phyloP scores from a whole-genome alignment of 2,888 invertebrate genomes.

The Nasonia oneida region DNA sequence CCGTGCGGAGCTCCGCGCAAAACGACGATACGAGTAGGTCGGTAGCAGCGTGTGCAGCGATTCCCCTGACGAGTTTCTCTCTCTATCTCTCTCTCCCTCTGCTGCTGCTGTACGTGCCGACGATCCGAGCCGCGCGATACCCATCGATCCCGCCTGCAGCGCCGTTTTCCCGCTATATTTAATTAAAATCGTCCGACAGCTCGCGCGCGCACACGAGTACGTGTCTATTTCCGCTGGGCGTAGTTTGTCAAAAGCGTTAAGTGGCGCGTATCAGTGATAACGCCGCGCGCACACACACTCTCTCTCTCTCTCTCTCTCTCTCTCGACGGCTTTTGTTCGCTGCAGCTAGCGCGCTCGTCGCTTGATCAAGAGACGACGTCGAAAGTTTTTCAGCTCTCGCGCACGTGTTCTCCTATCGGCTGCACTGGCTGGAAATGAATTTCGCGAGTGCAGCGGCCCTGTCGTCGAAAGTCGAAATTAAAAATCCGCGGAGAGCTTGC shows the following conservation, averaged over 20 bases:
- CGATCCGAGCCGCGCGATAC: neutral
- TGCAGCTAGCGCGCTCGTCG: neutral
- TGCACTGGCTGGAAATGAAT: slow-evolving; percentile 17
- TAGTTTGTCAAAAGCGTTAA: slow-evolving; percentile 57
- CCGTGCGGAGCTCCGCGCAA: neutral
- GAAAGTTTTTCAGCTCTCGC: slow-evolving; percentile 24
- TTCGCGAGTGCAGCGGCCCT: neutral
- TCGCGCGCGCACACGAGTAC: neutral
- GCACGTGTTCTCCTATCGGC: neutral
- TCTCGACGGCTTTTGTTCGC: slow-evolving; percentile 29
- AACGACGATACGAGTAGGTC: slow-evolving; percentile 11
- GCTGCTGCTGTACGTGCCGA: neutral
- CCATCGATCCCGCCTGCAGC: slow-evolving; percentile 14
- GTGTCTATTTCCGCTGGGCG: slow-evolving; percentile 47
- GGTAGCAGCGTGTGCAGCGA: neutral
- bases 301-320: neutral
- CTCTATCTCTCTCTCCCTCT: neutral
- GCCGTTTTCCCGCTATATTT: slow-evolving; percentile 30
- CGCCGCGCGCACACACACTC: neutral
- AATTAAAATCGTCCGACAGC: slow-evolving; percentile 47
- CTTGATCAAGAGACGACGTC: slow-evolving; percentile 46
- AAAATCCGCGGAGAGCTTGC: slow-evolving; percentile 14
- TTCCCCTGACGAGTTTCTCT: neutral
- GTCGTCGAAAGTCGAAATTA: slow-evolving; percentile 22
- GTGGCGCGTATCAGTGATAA: slow-evolving; percentile 55